These are phyloP conservation scores for Entomobrya proxima DNA, from an alignment of 2,888 invertebrate species.

Conservation along the genomic window DNA sequence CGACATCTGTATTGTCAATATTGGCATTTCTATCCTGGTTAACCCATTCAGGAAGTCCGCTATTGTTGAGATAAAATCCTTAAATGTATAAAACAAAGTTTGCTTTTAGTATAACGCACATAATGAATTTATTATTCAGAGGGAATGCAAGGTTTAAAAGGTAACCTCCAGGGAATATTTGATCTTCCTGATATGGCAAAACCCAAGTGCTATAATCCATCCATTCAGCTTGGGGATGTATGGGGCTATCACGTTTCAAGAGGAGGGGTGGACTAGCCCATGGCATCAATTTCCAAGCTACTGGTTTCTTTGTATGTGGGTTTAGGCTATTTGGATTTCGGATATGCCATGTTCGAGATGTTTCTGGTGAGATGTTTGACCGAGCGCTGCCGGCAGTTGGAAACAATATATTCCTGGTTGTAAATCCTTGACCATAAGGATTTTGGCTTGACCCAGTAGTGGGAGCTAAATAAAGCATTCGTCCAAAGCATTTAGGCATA, in stretches of 20 bases:
- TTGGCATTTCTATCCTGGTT: conserved; percentile 7
- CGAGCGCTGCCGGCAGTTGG: conserved; percentile 47
- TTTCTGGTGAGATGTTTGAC: conserved; percentile 32
- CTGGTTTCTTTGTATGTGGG: conserved; percentile 38
- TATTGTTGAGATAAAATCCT: conserved; percentile 57
- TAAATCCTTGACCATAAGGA: conserved; percentile 66
- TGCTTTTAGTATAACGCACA: too few relatives aligned
- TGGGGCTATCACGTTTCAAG: conserved; percentile 55
- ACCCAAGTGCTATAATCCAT: conserved; percentile 67
- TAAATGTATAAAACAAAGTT: too few relatives aligned
- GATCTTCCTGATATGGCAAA: conserved; percentile 56
- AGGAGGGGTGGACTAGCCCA: conserved; percentile 33
- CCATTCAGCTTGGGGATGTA: conserved; percentile 45
- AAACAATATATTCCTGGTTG: conserved; percentile 4
- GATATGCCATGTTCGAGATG: conserved; percentile 56
- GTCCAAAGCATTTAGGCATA: too few relatives aligned
- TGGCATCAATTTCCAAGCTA: conserved; percentile 54
- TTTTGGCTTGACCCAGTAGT: conserved; percentile 52
- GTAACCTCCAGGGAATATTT: conserved; percentile 55
- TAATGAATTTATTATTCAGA: too few relatives aligned
- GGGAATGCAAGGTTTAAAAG: too few relatives aligned
- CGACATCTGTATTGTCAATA: conserved; percentile 58
- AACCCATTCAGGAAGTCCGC: conserved; percentile 64
- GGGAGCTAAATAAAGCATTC: too few relatives aligned
- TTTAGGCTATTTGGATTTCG: conserved; percentile 30